Conservation (phyloP, 1,140 invertebrate genomes). For the Lanistes nyassanus region DNA sequence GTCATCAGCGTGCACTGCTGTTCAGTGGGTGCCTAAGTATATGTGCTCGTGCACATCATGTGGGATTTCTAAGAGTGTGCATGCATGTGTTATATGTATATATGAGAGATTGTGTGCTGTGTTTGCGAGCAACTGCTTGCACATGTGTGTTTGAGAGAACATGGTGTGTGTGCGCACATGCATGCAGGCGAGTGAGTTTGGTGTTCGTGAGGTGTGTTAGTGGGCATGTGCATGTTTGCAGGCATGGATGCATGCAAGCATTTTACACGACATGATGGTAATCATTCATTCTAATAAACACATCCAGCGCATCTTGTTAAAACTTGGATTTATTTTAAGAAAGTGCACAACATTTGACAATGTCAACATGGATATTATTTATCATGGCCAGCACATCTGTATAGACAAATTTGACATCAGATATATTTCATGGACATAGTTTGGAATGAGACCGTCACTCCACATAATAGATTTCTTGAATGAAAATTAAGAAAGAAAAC, state of each 20-base stretch:
- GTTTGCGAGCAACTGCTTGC: background rate
- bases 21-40: background rate
- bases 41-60: background rate
- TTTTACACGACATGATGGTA: background rate
- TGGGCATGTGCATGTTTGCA: background rate
- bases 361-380: conserved; percentile 3
- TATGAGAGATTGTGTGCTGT: background rate
- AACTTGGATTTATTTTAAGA: background rate
- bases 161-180: too few species aligned
- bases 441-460: too few species aligned
- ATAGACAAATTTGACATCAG: background rate
- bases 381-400: conserved; percentile 1
- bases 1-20: too few species aligned
- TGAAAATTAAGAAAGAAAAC: too few species aligned
- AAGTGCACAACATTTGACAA: conserved; percentile 14
- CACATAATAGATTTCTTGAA: too few species aligned
- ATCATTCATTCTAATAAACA: background rate
- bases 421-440: background rate
- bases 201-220: background rate
- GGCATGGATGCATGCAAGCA: too few species aligned
- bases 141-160: conserved; percentile 5
- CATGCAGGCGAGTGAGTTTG: background rate
- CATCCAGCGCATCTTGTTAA: background rate
- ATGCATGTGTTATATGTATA: background rate
- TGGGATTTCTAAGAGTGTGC: too few species aligned